phyloP scores from a whole-genome alignment of 2,888 invertebrate genomes.

The Hydrotaea cyrtoneurina region DNA sequence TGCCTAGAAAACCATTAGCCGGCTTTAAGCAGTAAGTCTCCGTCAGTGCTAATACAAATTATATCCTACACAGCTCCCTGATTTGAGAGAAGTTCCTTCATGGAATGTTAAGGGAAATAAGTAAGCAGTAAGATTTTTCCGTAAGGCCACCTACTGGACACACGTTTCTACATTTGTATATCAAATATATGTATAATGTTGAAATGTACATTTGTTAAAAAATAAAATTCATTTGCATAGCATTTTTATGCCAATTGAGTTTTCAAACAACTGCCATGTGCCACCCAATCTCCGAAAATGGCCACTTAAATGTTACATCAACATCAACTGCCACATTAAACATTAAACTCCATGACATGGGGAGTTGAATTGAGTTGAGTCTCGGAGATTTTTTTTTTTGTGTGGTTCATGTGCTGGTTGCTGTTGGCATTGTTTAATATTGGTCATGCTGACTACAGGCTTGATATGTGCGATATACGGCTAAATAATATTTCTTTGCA shows the following conservation, averaged over 20 bases:
- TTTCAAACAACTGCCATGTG: constrained; percentile 66
- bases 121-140: too few species aligned
- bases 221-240: constrained; percentile 56
- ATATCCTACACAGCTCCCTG: too few species aligned
- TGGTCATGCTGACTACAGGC: constrained; percentile 62
- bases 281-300: constrained; percentile 65
- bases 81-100: too few species aligned
- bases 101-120: too few species aligned
- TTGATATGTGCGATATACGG: constrained; percentile 40
- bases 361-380: constrained; percentile 34
- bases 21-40: too few species aligned
- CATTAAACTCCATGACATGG: constrained; percentile 64
- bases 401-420: constrained; percentile 46
- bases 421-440: constrained; percentile 59
- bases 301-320: constrained; percentile 65
- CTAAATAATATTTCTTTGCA: background rate
- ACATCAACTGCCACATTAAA: constrained; percentile 62
- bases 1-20: too few species aligned
- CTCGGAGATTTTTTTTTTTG: constrained; percentile 4
- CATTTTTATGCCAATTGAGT: constrained; percentile 65
- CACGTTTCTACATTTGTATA: too few species aligned
- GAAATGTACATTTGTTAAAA: background rate
- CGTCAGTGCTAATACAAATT: too few species aligned
- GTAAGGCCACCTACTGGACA: too few species aligned
- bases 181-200: too few species aligned